These are phyloP conservation scores for Cyaniris semiargus DNA, from an alignment of 2,888 invertebrate genomes.

Conservation along the genomic window DNA sequence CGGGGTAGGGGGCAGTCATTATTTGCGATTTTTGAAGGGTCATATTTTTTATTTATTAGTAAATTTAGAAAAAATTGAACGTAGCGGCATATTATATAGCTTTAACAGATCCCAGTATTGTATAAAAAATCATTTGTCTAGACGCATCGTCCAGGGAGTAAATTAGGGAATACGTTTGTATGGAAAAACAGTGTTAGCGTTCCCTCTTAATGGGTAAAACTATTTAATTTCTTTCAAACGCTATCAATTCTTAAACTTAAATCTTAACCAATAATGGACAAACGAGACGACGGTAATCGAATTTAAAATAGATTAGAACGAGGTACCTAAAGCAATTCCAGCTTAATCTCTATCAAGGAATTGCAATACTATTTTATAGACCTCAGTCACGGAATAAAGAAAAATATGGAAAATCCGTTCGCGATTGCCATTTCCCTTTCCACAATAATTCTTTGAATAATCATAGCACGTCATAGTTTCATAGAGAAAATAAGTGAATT, in stretches of 20 bases:
- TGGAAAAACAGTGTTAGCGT: too few species aligned
- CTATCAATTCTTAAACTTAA: slow-evolving; percentile 6
- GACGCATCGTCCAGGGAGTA: too few species aligned
- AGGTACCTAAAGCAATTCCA: slow-evolving; percentile 25
- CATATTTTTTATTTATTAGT: too few species aligned
- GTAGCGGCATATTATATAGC: too few species aligned
- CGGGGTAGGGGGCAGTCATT: too few species aligned
- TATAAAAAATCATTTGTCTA: too few species aligned
- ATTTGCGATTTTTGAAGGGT: too few species aligned
- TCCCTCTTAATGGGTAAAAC: neutral
- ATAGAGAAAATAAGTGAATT: neutral
- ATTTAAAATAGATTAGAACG: slow-evolving; percentile 25
- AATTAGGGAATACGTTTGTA: too few species aligned
- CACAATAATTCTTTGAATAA: slow-evolving; percentile 5
- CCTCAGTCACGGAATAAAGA: slow-evolving; percentile 18
- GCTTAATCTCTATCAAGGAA: slow-evolving; percentile 19
- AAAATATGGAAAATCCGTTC: slow-evolving; percentile 20
- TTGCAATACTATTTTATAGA: slow-evolving; percentile 23
- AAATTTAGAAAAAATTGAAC: too few species aligned
- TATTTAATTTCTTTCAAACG: neutral
- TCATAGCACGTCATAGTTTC: slow-evolving; percentile 4
- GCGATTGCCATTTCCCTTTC: neutral
- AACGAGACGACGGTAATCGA: slow-evolving; percentile 19
- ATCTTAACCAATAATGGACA: slow-evolving; percentile 18
- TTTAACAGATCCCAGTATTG: too few species aligned